Conservation (phyloP, 1,140 invertebrate species). For the honey bee (Apis mellifera) region Amel_HAv3.1 CM009934.2:6210001-6210500, state of each 20-base stretch:
- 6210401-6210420: conserved; percentile 30
- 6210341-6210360: conserved; percentile 56
- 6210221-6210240: too few relatives aligned
- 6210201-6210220: neutral
- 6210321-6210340: conserved; percentile 21
- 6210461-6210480: too few relatives aligned
- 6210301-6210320: conserved; percentile 10
- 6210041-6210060: too few relatives aligned
- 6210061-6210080: too few relatives aligned
- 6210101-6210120: neutral
- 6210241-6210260: neutral
- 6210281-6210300: neutral
- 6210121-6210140: too few relatives aligned
- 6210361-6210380: conserved; percentile 26
- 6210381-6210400: conserved; percentile 27
- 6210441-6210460: conserved; percentile 34
- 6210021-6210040: too few relatives aligned
- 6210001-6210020: too few relatives aligned
- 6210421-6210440: conserved; percentile 52
- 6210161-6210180: too few relatives aligned
- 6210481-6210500: neutral
- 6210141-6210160: too few relatives aligned
- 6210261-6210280: neutral
- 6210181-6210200: neutral
- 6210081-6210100: neutral